Conservation (phyloP, 2,888 invertebrate species). For the Ornithoptera priamus region DNA sequence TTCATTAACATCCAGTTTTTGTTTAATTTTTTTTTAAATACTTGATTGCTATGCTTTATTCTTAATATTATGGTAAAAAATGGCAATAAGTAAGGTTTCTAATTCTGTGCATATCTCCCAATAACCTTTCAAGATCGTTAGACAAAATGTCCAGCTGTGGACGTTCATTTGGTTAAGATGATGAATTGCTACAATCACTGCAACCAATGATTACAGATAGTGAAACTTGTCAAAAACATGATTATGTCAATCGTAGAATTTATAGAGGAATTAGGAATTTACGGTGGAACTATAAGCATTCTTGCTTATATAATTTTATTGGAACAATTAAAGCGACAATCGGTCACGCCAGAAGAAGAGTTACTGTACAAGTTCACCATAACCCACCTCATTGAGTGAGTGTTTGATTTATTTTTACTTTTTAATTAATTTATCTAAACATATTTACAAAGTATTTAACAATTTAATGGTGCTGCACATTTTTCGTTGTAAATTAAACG, state of each 20-base stretch:
- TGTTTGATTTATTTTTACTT: neutral
- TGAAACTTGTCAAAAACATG: slow-evolving; percentile 69
- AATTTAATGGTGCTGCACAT: neutral
- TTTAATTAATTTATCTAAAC: neutral
- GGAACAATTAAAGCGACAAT: slow-evolving; percentile 79
- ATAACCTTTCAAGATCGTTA: too few species aligned
- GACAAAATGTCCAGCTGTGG: too few species aligned
- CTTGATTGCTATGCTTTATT: too few species aligned
- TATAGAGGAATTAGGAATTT: slow-evolving; percentile 76
- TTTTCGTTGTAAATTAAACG: too few species aligned
- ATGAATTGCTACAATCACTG: neutral
- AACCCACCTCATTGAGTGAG: slow-evolving; percentile 50
- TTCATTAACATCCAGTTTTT: too few species aligned
- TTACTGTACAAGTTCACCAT: slow-evolving; percentile 51
- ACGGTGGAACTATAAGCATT: slow-evolving; percentile 81
- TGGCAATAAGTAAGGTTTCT: too few species aligned
- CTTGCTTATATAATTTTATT: slow-evolving; percentile 81
- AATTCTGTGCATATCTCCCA: too few species aligned
- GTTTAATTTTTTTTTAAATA: too few species aligned
- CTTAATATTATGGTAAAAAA: too few species aligned
- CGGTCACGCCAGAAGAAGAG: slow-evolving; percentile 58
- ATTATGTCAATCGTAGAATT: slow-evolving; percentile 71
- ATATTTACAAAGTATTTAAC: neutral
- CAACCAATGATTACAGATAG: slow-evolving; percentile 49
- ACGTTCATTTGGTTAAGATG: too few species aligned